A percentile compares a stretch with the other conserved stretches of the same genome.
Evolutionary conservation across 2,113 vertebrate genomes (phyloP).

Genomic region (Prunella fulvescens): DNA sequence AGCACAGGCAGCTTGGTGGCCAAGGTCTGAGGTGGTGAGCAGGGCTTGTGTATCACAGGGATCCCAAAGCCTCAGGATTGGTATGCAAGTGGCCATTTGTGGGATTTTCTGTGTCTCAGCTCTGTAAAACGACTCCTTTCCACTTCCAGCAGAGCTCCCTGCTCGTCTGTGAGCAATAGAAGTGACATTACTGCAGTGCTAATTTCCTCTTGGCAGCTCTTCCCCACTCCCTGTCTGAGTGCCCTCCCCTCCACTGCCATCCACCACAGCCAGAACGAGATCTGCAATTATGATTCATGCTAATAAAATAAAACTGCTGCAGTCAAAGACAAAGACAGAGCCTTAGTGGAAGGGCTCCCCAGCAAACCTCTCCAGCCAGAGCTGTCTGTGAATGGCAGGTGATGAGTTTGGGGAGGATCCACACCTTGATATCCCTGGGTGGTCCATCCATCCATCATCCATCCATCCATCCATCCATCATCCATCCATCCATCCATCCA

Average conservation of each 20-base stretch:
- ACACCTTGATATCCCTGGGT: background rate
- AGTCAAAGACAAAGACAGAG: background rate
- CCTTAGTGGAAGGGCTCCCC: background rate
- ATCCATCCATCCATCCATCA: background rate
- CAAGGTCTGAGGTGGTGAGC: background rate
- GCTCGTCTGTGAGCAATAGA: background rate
- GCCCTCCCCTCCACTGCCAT: background rate
- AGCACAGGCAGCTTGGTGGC: background rate
- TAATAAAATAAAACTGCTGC: background rate
- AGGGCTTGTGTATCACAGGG: fast-evolving
- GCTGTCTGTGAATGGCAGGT: background rate
- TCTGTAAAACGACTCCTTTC: background rate
- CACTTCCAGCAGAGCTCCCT: background rate
- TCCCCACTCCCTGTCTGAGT: background rate
- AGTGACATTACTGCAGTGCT: background rate
- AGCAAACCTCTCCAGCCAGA: background rate
- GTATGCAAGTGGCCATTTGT: fast-evolving
- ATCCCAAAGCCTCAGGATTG: background rate
- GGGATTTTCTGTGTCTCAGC: background rate
- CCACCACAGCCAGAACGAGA: background rate
- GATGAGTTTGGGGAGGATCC: background rate
- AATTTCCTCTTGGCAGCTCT: background rate
- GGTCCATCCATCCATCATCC: too few relatives aligned
- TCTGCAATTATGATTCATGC: background rate
- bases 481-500: too few relatives aligned